Conservation (phyloP, 30 jellyfish, hydroid and myxozoan species). For the Cassiopea xamachana region DNA sequence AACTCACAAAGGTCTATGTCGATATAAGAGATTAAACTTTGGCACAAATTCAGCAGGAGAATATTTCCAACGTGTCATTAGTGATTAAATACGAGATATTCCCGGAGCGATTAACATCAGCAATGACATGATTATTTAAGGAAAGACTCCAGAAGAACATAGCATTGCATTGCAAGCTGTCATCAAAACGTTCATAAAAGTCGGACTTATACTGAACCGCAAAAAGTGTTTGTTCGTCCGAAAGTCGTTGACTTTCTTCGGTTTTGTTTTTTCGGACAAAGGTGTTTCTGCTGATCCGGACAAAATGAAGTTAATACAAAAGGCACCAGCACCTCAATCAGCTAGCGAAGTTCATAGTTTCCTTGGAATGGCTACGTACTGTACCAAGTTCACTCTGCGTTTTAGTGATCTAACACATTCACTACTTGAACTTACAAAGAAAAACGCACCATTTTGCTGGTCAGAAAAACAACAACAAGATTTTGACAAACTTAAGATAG, state of each 20-base stretch:
- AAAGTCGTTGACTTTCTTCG: not conserved
- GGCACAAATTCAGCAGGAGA: slow-evolving; percentile 3
- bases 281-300: slow-evolving; percentile 1
- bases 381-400: slow-evolving; percentile 1
- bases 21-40: not conserved
- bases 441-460: slow-evolving; percentile 4
- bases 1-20: not conserved
- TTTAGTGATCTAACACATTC: slow-evolving; percentile 19
- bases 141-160: not conserved
- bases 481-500: not conserved
- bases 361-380: slow-evolving; percentile 22
- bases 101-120: not conserved
- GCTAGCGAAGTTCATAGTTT: slow-evolving; percentile 7
- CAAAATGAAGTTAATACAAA: not conserved
- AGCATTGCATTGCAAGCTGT: not conserved
- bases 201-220: not conserved
- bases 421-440: not conserved
- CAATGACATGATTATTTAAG: not conserved
- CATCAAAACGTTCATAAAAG: not conserved
- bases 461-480: not conserved
- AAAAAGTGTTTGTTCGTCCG: not conserved
- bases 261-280: slow-evolving; percentile 13
- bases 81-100: not conserved
- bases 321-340: slow-evolving; percentile 12
- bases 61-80: slow-evolving; percentile 14